phyloP scores from a whole-genome alignment of 2,113 vertebrate genomes.

The Turdus rufiventris region DNA sequence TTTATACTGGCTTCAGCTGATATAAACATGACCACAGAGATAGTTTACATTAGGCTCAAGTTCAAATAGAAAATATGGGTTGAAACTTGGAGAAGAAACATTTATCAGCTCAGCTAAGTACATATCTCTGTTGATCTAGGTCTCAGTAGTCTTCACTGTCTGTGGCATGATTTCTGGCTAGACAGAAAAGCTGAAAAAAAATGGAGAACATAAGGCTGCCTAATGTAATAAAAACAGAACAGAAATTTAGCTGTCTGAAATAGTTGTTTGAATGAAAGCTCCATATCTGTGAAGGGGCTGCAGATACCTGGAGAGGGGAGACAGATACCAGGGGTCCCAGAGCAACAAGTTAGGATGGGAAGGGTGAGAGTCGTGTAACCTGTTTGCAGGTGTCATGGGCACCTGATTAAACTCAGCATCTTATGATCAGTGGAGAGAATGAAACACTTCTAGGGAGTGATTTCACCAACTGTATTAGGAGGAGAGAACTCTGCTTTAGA shows the following conservation, averaged over 20 bases:
- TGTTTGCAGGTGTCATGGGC: neutral
- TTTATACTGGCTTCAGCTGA: conserved; percentile 16
- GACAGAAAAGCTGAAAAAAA: neutral
- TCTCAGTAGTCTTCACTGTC: neutral
- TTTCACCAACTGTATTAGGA: neutral
- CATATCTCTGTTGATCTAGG: neutral
- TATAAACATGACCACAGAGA: neutral
- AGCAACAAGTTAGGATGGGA: neutral
- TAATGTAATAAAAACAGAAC: neutral
- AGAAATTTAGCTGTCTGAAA: neutral
- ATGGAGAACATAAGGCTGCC: neutral
- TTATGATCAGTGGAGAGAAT: neutral
- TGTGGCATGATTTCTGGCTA: neutral
- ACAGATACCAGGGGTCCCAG: neutral
- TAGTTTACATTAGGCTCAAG: conserved; percentile 4
- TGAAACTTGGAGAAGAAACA: neutral
- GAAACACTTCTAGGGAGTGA: neutral
- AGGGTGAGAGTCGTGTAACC: neutral
- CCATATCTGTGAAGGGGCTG: neutral
- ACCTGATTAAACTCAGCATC: neutral
- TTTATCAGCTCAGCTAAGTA: neutral
- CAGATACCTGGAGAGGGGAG: neutral
- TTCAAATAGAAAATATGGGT: neutral
- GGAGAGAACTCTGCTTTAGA: neutral
- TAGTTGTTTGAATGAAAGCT: neutral